Base-by-base conservation (phyloP, 2,797 vertebrate species). In the Yasuhikotakia modesta region DNA sequence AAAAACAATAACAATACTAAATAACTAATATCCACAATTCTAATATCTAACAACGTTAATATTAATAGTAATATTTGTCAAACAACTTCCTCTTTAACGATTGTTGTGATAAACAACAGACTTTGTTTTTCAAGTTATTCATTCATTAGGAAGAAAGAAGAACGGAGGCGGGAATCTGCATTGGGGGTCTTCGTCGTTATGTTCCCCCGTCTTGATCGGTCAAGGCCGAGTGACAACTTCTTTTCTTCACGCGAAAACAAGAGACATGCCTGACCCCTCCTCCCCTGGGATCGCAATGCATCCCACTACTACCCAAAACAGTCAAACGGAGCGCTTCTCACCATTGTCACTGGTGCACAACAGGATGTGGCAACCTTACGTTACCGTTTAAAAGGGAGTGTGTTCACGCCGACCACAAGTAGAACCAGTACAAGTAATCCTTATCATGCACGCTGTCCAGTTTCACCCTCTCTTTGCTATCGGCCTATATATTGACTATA, bases 161-260 rank as follows among this genome's bases (percentile, higher is more conserved):
- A 3, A 32, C 27, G 27, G 81, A 79, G 82, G 84, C 82, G 82
- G 82, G 80, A 82, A 83, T 82, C 79, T 55, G 61, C 76, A 67
- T 66, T 39, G 57, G 65, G 70, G 77, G 79, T 80, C 63, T 73
- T 46, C 58, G 79, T 72, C 80, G 75, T 10, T 4, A 70, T 16
- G n/a, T 84, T 63, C 72, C 66, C 76, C 50, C 27, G 58, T 79
- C 67, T 63, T 16, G 82, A 73, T 81, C 75, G 79, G 81, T 77
- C 82, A 85, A 67, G 86, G 85, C 86, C 86, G 85, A 87, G 86
- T 93, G 93, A 93, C 93, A 93, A 91, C 91, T 90, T 89, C 85
- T 84, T 85, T 85, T 80, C 78, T 85, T 61, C 57, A 81, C 78
- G 82, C 66, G 81, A 86, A 87, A 88, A 84, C 87, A 87, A 89